A percentile compares a stretch with the other conserved stretches of the same genome.
Conservation (phyloP, 2,797 vertebrate genomes). For the Catamblyrhynchus diadema region DNA sequence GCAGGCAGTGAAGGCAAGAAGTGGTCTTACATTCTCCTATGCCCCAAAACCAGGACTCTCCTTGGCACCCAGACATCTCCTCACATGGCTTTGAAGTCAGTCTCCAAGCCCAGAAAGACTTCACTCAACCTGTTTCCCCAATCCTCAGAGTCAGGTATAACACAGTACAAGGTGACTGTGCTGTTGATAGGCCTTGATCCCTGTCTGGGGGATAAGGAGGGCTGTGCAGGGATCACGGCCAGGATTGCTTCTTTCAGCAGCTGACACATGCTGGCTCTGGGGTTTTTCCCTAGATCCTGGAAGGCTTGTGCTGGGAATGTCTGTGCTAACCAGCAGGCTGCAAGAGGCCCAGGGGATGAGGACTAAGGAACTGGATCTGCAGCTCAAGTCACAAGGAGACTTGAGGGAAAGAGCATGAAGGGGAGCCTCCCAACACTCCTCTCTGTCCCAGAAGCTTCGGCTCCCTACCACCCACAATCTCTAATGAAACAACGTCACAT, state of each 20-base stretch:
- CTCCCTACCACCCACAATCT: neutral
- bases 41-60: neutral
- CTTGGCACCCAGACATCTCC: neutral
- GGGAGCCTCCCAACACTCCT: neutral
- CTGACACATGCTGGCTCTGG: neutral
- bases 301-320: neutral
- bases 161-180: neutral
- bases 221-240: neutral
- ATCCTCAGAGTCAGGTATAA: neutral
- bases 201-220: too few relatives aligned
- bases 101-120: neutral
- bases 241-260: conserved; percentile 10
- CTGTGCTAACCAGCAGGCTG: neutral
- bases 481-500: neutral
- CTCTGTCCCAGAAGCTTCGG: neutral
- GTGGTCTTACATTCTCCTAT: neutral
- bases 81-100: neutral
- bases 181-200: neutral
- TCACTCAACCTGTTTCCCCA: neutral
- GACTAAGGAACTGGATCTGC: neutral
- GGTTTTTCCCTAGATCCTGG: neutral
- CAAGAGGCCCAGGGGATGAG: neutral
- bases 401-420: neutral
- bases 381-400: neutral
- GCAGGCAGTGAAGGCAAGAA: neutral